Conservation (phyloP, 2,113 vertebrate genomes). For the Indicator indicator region DNA sequence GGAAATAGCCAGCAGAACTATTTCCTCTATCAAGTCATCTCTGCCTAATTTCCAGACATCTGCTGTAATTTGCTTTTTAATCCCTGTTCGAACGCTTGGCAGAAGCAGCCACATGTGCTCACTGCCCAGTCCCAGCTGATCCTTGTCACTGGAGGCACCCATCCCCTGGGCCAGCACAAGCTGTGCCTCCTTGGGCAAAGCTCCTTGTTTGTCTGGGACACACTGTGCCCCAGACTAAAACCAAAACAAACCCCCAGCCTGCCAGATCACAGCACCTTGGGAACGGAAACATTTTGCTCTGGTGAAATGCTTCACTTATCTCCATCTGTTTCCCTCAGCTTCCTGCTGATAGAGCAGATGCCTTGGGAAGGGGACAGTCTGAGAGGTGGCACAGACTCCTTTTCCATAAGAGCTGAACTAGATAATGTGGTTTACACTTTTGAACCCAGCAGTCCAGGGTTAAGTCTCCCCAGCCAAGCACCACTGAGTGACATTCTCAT, state of each 20-base stretch:
- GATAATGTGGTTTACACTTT: background rate
- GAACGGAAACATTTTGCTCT: conserved; percentile 45
- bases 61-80: background rate
- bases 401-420: background rate
- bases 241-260: conserved; percentile 2
- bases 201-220: background rate
- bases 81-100: background rate
- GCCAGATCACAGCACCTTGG: conserved; percentile 25
- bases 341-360: background rate
- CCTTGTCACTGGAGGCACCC: background rate
- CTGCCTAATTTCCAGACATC: background rate
- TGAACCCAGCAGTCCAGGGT: background rate
- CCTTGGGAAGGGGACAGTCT: background rate
- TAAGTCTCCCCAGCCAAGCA: background rate
- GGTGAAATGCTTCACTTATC: conserved; percentile 5
- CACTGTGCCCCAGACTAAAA: background rate
- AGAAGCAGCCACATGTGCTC: background rate
- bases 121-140: background rate
- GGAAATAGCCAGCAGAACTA: background rate
- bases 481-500: background rate
- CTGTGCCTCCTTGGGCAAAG: background rate
- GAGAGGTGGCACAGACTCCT: background rate
- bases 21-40: background rate
- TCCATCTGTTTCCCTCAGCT: conserved; percentile 54
- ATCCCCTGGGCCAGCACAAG: background rate